Percentiles rank a stretch among this genome's conserved stretches.
phyloP scores from a whole-genome alignment of 2,113 vertebrate genomes.

The Aegotheles bennettii region DNA sequence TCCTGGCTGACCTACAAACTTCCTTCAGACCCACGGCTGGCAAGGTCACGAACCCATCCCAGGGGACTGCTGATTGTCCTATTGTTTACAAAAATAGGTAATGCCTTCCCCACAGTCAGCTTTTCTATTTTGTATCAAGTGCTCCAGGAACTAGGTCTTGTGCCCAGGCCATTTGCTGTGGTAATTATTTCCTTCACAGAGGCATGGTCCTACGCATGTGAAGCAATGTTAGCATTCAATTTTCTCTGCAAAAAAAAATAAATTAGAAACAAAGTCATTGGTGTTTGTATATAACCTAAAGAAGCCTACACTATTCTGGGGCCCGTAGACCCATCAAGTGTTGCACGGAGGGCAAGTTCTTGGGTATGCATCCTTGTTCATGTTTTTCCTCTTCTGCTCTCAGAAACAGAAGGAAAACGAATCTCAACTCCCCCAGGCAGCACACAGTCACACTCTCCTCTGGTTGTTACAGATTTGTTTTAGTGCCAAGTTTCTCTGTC shows the following conservation, averaged over 20 bases:
- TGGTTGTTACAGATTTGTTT: not conserved
- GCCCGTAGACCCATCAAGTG: not conserved
- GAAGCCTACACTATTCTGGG: not conserved
- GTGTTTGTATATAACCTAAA: not conserved
- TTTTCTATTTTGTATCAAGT: not conserved
- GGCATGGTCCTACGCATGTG: not conserved
- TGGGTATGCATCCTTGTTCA: not conserved
- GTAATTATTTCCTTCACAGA: not conserved
- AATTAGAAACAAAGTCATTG: not conserved
- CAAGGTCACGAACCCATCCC: not conserved
- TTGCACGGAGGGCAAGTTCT: not conserved
- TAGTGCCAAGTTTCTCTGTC: not conserved
- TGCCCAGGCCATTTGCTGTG: not conserved
- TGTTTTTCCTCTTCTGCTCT: not conserved
- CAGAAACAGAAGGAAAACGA: not conserved
- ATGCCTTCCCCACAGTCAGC: not conserved
- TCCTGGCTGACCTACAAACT: not conserved
- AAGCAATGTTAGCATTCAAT: not conserved
- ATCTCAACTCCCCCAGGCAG: not conserved
- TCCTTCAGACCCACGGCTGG: not conserved
- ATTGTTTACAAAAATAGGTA: not conserved
- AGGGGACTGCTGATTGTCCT: not conserved
- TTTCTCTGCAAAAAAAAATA: not conserved
- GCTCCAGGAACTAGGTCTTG: not conserved
- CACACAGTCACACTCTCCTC: not conserved